Percentiles rank a stretch among this genome's conserved stretches.
These are phyloP conservation scores for Strigops habroptila DNA, from an alignment of 2,113 vertebrate species.

Conservation along the genomic window DNA sequence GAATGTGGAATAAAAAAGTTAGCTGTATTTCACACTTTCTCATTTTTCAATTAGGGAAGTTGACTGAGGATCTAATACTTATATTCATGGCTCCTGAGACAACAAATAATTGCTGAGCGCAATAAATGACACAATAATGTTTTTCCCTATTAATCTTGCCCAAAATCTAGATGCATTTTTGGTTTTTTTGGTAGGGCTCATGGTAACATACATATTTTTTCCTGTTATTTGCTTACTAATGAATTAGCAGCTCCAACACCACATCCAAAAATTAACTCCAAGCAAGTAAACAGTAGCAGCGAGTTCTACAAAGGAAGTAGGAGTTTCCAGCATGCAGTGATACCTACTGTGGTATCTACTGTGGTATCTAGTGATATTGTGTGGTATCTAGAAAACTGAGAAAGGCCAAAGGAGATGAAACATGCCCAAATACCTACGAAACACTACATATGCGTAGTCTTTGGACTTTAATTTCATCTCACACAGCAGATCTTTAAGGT, in stretches of 20 bases:
- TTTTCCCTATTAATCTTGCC: conserved; percentile 58
- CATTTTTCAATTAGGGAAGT: conserved; percentile 40
- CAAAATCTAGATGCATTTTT: neutral
- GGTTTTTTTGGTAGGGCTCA: neutral
- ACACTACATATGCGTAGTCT: neutral
- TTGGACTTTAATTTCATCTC: neutral
- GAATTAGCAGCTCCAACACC: conserved; percentile 22
- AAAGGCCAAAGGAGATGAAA: neutral
- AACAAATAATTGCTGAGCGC: conserved; percentile 57
- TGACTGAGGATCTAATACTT: conserved; percentile 51
- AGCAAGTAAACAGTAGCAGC: conserved; percentile 22
- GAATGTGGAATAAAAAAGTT: neutral
- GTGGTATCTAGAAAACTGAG: neutral
- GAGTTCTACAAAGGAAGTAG: neutral
- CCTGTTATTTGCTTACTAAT: conserved; percentile 38
- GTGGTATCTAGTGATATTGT: too few species aligned
- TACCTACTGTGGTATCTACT: neutral
- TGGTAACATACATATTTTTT: conserved; percentile 23
- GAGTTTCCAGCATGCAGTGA: neutral
- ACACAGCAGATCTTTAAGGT: neutral
- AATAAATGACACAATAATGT: conserved; percentile 53
- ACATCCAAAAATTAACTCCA: conserved; percentile 41
- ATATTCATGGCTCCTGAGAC: conserved; percentile 61
- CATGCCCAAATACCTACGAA: neutral
- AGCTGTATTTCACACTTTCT: conserved; percentile 18